A percentile compares a stretch with the other conserved stretches of the same genome.
Evolutionary conservation across 1,140 invertebrate genomes (phyloP).

Genomic region (silkworm (Bombyx mori)): ASM3026992v2 NC_085114.1:14390501-14391000

Average conservation of each 20-base stretch:
- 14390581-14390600: constrained; percentile 97
- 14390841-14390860: too few species aligned
- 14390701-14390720: constrained; percentile 96
- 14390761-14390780: too few species aligned
- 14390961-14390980: too few species aligned
- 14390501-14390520: constrained; percentile 95
- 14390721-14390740: constrained; percentile 84
- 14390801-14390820: too few species aligned
- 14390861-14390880: too few species aligned
- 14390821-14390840: too few species aligned
- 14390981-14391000: too few species aligned
- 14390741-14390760: not conserved
- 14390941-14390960: too few species aligned
- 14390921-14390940: too few species aligned
- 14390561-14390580: constrained; percentile 88
- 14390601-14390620: constrained; percentile 98
- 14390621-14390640: constrained; percentile 95
- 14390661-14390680: constrained; percentile 97
- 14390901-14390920: too few species aligned
- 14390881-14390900: too few species aligned
- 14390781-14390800: too few species aligned
- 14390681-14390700: constrained; percentile 96
- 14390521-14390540: constrained; percentile 98
- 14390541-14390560: constrained; percentile 95
- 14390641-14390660: constrained; percentile 95